phyloP scores from a whole-genome alignment of 2,797 vertebrate genomes.

The Microctenopoma stevenorrisi region DNA sequence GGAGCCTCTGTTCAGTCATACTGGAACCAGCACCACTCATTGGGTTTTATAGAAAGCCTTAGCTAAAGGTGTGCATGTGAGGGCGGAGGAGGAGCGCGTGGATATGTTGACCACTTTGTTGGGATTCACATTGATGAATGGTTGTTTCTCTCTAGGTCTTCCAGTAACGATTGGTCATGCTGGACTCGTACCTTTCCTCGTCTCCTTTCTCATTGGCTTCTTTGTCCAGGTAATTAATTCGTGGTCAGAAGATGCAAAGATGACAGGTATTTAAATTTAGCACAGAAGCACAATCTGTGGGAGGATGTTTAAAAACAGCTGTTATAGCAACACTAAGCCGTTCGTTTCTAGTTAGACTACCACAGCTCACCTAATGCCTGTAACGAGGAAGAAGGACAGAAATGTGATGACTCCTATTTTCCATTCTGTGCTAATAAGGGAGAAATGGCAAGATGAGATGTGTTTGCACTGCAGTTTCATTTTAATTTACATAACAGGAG shows the following conservation, averaged over 20 bases:
- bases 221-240: constrained; percentile 74
- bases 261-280: no score
- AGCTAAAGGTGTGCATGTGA: constrained; percentile 30
- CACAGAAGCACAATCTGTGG: no score
- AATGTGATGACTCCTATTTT: background rate
- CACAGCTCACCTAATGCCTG: background rate
- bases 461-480: background rate
- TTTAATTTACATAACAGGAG: background rate
- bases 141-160: constrained; percentile 62
- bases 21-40: constrained; percentile 67
- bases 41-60: constrained; percentile 51
- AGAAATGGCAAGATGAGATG: background rate
- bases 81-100: constrained; percentile 12
- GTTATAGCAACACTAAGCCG: background rate
- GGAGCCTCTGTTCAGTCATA: constrained; percentile 70
- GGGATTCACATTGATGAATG: constrained; percentile 11
- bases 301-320: background rate
- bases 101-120: background rate
- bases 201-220: constrained; percentile 81
- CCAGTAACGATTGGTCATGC: constrained; percentile 78
- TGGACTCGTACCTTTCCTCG: constrained; percentile 79
- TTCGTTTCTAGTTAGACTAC: background rate
- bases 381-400: background rate
- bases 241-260: background rate
- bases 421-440: background rate